Base-by-base conservation (phyloP, 2,797 vertebrate species). In the Chromis chromis region DNA sequence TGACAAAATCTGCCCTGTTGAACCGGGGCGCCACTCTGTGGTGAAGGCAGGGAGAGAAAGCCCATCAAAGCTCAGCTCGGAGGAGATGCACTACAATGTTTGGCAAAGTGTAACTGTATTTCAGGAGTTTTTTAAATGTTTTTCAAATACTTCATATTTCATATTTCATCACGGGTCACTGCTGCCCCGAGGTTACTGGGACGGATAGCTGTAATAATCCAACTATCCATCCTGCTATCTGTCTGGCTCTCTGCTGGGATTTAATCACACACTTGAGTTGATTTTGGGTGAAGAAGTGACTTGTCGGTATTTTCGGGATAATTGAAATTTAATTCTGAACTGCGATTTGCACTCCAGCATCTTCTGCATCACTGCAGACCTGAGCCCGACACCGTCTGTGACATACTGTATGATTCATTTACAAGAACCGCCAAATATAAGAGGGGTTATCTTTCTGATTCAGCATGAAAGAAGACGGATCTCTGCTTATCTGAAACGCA, bases 1-100 rank as follows among this genome's bases (percentile, higher is more conserved):
- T 0, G 97, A 99, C 80, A 99, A 90, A 87, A 97, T 98, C 92
- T 99, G 98, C 70, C 97, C 98, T 0, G 97, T 99, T 79, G 97
- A 98, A 56, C 97, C 98, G 0, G 97, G 97, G 53, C 97, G 97
- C 98, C 98, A 99, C 89, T 99, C 98, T 99, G 89, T 39, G 62
- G 76, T 66, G 52, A 82, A 28, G 12, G 67, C 63, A 83, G 48
- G 40, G 65, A 58, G 39, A 70, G 28, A 62, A 58, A 50, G 55
- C 40, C 3, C 54, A 22, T 46, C 19, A 44, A 22, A 52, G 53
- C 39, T 6, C 13, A 10, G 12, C 11, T 52, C 22, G 3, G 1
- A 25, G 6, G 12, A 74, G 33, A 4, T 53, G 24, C 12, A 22
- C 42, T 19, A 8, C 6, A 46, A 2, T 49, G 12, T 50, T 55